Evolutionary conservation across 2,888 invertebrate species (phyloP).

Genomic region (Xanthostigma xanthostigma): DNA sequence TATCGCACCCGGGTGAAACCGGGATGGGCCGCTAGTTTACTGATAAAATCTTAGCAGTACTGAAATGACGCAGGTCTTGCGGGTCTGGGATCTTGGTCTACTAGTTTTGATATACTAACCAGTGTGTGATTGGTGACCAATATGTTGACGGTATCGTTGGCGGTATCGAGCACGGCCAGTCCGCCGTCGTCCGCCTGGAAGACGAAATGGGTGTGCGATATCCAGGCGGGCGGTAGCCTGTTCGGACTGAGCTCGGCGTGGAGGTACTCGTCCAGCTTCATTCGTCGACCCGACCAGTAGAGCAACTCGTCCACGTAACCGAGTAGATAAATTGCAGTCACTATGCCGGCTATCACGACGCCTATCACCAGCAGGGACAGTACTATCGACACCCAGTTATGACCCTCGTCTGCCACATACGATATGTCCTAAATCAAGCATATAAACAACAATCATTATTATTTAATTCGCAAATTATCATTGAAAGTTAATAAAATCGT

Average conservation of each 20-base stretch:
- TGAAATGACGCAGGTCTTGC: too few species aligned
- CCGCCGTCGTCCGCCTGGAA: slow-evolving; percentile 80
- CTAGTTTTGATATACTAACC: slow-evolving; percentile 34
- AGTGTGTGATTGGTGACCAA: slow-evolving; percentile 78
- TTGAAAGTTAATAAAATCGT: too few species aligned
- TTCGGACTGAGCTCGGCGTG: slow-evolving; percentile 60
- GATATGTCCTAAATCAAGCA: slow-evolving; percentile 47
- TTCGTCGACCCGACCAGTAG: slow-evolving; percentile 76
- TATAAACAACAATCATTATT: background rate
- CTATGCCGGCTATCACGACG: slow-evolving; percentile 74
- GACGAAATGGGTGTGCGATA: slow-evolving; percentile 66
- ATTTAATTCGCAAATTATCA: background rate
- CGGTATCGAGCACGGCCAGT: slow-evolving; percentile 61
- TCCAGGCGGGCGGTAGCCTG: slow-evolving; percentile 66
- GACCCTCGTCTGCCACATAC: slow-evolving; percentile 61
- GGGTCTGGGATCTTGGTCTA: too few species aligned
- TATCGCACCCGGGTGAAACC: too few species aligned
- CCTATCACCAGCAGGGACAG: slow-evolving; percentile 77
- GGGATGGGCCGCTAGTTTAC: too few species aligned
- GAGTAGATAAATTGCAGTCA: slow-evolving; percentile 75
- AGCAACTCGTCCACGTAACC: slow-evolving; percentile 82
- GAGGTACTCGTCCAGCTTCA: slow-evolving; percentile 73
- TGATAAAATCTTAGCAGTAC: too few species aligned
- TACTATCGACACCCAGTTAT: slow-evolving; percentile 80
- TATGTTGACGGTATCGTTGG: slow-evolving; percentile 61